phyloP scores from a whole-genome alignment of 37 sponge, comb jelly and placozoan species.

The Spongilla lacustris region DNA sequence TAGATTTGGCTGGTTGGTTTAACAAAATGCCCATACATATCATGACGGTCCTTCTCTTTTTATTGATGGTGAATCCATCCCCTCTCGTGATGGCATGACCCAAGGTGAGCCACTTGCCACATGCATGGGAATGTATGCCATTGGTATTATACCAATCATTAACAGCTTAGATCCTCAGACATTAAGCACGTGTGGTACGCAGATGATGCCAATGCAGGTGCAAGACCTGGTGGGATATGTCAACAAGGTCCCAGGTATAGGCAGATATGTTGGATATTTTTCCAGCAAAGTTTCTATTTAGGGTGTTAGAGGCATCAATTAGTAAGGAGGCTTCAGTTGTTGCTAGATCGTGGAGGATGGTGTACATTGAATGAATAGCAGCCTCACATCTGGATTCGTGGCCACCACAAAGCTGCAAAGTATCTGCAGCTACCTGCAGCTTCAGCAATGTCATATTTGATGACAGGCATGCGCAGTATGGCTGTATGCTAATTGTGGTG shows the following conservation, averaged over 20 bases:
- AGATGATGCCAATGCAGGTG: slow-evolving; percentile 56
- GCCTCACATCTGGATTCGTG: slow-evolving; percentile 54
- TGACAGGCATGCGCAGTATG: slow-evolving; percentile 10
- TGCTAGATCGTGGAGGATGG: not conserved
- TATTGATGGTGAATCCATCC: slow-evolving; percentile 37
- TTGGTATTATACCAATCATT: not conserved
- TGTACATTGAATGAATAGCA: slow-evolving; percentile 40
- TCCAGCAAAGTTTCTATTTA: slow-evolving; percentile 46
- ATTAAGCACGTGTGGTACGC: slow-evolving; percentile 40
- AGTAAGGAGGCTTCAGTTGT: not conserved
- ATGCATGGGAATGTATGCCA: slow-evolving; percentile 66
- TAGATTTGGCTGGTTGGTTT: no score
- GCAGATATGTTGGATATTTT: slow-evolving; percentile 37
- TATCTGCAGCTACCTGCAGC: slow-evolving; percentile 37
- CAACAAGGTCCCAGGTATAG: no score
- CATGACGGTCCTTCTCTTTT: slow-evolving; percentile 25
- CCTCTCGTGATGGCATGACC: slow-evolving; percentile 54
- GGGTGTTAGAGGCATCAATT: slow-evolving; percentile 47
- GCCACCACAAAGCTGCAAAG: slow-evolving; percentile 66
- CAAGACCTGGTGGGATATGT: slow-evolving; percentile 26
- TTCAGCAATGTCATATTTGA: slow-evolving; percentile 33
- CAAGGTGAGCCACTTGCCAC: slow-evolving; percentile 64
- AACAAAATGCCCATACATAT: no score
- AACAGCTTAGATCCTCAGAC: not conserved
- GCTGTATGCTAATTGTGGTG: no score